Evolutionary conservation across 2,797 vertebrate genomes (phyloP).

Genomic region (Eidolon dupreanum): DNA sequence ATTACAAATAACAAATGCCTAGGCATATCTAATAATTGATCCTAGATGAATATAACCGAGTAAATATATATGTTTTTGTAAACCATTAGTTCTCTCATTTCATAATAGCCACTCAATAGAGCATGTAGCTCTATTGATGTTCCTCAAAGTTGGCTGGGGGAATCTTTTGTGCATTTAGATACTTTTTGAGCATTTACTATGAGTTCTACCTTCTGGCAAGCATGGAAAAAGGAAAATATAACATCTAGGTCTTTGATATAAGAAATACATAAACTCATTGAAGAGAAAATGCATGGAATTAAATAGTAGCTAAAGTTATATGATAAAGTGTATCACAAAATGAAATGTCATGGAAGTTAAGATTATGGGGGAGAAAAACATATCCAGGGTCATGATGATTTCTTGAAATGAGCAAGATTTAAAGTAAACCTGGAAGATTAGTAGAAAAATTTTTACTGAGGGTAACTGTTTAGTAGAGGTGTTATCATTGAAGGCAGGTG

Average conservation of each 20-base stretch:
- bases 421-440: background rate
- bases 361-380: background rate
- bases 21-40: background rate
- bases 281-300: background rate
- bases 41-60: background rate
- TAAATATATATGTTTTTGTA: background rate
- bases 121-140: background rate
- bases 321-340: background rate
- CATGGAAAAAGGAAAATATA: background rate
- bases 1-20: background rate
- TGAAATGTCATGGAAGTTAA: background rate
- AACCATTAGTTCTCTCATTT: background rate
- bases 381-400: background rate
- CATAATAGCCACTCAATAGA: background rate
- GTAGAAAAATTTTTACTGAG: background rate
- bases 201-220: background rate
- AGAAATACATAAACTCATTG: background rate
- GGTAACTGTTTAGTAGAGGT: background rate
- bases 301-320: background rate
- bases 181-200: background rate
- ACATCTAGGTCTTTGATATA: background rate
- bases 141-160: background rate
- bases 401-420: background rate
- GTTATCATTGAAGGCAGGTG: background rate
- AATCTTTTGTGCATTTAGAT: background rate